phyloP scores from a whole-genome alignment of 2,888 invertebrate species.

The Hydriomena furcata region DNA sequence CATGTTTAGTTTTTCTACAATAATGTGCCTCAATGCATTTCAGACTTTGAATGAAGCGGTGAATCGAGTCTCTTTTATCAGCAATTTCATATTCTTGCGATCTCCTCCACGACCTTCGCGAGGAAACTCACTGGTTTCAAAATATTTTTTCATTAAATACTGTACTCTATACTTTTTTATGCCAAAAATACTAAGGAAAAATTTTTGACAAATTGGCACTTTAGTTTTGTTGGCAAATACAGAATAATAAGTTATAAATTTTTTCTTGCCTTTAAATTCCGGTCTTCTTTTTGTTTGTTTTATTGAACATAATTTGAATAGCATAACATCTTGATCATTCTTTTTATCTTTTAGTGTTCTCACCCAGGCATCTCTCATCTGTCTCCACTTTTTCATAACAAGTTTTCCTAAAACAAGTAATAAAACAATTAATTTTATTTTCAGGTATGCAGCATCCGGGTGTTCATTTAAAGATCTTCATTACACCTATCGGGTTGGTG shows the following conservation, averaged over 20 bases:
- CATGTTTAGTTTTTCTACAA: conserved; percentile 11
- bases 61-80: conserved; percentile 8
- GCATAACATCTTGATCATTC: conserved; percentile 9
- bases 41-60: conserved; percentile 9
- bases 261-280: conserved; percentile 8
- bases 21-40: conserved; percentile 17
- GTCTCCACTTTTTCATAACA: conserved; percentile 16
- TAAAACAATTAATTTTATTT: conserved; percentile 20
- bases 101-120: conserved; percentile 8
- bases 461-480: conserved; percentile 18
- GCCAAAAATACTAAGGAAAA: conserved; percentile 8
- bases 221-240: no score
- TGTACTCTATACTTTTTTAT: conserved; percentile 11
- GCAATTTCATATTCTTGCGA: neutral
- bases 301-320: conserved; percentile 13
- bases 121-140: neutral
- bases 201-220: conserved; percentile 18
- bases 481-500: conserved; percentile 14
- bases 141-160: conserved; percentile 13
- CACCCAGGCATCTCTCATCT: no score
- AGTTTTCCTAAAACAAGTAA: conserved; percentile 22
- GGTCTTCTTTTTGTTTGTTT: neutral
- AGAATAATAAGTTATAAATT: conserved; percentile 9
- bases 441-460: conserved; percentile 16
- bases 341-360: no score